A percentile compares a stretch with the other conserved stretches of the same genome.
These are phyloP conservation scores for Aphodius sticticus DNA, from an alignment of 2,888 invertebrate species.

Conservation along the genomic window DNA sequence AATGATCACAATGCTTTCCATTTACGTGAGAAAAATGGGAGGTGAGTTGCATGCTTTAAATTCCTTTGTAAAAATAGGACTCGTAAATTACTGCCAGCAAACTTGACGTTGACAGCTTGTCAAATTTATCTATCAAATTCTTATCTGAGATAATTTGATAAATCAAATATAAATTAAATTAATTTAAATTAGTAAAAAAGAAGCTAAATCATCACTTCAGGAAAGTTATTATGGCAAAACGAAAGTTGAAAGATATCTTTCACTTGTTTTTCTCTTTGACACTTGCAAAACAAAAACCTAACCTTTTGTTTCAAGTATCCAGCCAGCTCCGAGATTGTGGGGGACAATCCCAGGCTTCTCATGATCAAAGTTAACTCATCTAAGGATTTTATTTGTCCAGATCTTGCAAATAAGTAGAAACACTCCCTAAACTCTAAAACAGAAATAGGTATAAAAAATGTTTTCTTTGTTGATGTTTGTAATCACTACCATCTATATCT, in stretches of 20 bases:
- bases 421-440: slow-evolving; percentile 91
- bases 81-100: not conserved
- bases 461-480: slow-evolving; percentile 14
- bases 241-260: not conserved
- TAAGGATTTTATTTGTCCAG: slow-evolving; percentile 85
- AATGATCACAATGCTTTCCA: slow-evolving; percentile 1
- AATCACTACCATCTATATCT: slow-evolving; percentile 88
- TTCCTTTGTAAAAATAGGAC: not conserved
- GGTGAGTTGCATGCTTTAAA: not conserved
- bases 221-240: not conserved
- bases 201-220: no score
- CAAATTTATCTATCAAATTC: not conserved
- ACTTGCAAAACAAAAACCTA: slow-evolving; percentile 28
- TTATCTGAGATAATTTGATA: not conserved
- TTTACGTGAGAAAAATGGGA: not conserved
- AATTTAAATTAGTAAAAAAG: not conserved
- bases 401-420: slow-evolving; percentile 91
- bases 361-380: slow-evolving; percentile 94
- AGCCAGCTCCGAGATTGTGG: slow-evolving; percentile 89
- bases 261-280: slow-evolving; percentile 16
- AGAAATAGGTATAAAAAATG: slow-evolving; percentile 34
- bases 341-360: slow-evolving; percentile 93
- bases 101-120: no score
- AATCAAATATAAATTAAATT: not conserved
- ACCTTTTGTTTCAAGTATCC: slow-evolving; percentile 77